Conservation (phyloP, 2,797 vertebrate species). For the Loris lydekkerianus region DNA sequence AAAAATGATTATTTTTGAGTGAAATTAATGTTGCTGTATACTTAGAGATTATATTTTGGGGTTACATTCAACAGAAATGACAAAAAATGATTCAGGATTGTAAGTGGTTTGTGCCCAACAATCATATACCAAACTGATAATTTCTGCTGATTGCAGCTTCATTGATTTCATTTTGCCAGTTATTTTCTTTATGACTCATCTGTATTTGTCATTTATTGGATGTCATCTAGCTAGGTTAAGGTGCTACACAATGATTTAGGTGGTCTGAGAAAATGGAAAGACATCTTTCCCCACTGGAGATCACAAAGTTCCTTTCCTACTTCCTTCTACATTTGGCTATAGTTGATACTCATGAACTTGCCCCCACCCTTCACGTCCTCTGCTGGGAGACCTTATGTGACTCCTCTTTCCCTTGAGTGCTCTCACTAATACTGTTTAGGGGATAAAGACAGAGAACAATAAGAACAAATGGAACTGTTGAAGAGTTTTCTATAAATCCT, state of each 20-base stretch:
- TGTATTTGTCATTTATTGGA: slow-evolving; percentile 5
- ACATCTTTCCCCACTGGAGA: not conserved
- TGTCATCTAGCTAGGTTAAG: not conserved
- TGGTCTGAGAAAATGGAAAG: not conserved
- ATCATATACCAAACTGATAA: not conserved
- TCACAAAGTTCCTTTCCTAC: not conserved
- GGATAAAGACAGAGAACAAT: not conserved
- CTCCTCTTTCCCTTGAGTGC: not conserved
- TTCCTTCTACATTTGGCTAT: not conserved
- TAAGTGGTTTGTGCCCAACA: not conserved
- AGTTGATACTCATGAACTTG: not conserved
- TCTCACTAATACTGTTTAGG: not conserved
- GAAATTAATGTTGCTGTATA: not conserved
- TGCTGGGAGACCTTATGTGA: not conserved
- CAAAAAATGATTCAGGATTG: not conserved
- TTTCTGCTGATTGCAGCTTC: not conserved
- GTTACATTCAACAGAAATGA: not conserved
- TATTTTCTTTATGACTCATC: not conserved
- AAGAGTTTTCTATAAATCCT: not conserved
- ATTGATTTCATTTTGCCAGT: not conserved
- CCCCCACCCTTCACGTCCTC: not conserved
- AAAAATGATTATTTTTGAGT: not conserved
- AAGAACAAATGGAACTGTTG: not conserved
- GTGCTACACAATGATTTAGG: not conserved
- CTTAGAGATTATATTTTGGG: not conserved